A percentile compares a stretch with the other conserved stretches of the same genome.
Evolutionary conservation across 2,797 vertebrate genomes (phyloP).

Genomic region (Pseudochirops corinnae): DNA sequence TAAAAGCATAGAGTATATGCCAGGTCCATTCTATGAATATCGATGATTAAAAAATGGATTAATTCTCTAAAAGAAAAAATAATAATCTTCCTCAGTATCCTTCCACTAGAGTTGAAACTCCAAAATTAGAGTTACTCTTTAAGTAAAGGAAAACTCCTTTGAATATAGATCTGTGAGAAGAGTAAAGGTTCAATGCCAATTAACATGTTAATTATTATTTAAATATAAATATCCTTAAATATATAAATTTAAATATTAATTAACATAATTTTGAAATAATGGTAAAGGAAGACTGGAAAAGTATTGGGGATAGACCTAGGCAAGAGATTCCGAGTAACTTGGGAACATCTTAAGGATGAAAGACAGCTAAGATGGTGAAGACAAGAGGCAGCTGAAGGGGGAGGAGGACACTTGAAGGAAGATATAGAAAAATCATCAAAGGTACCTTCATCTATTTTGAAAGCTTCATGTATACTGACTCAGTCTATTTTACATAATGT

Average conservation of each 20-base stretch:
- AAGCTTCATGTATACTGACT: not conserved
- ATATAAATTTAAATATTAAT: not conserved
- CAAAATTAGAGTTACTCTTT: not conserved
- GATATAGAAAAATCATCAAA: not conserved
- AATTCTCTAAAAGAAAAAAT: not conserved
- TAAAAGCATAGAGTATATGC: not conserved
- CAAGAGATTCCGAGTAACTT: not conserved
- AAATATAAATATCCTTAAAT: not conserved
- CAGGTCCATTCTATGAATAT: not conserved
- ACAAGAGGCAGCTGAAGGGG: not conserved
- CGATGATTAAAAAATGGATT: not conserved
- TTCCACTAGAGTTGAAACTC: not conserved
- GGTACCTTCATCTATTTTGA: not conserved
- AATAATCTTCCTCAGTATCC: not conserved
- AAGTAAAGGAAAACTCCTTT: not conserved
- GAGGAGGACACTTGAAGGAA: not conserved
- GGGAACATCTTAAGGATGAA: not conserved
- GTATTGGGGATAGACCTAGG: not conserved
- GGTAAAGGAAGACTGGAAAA: not conserved
- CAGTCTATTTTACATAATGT: not conserved
- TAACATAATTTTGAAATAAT: not conserved
- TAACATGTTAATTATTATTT: not conserved
- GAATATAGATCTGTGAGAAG: not conserved
- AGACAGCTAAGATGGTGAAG: not conserved
- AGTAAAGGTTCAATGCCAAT: not conserved